Conservation (phyloP, 2,113 vertebrate genomes). For the Alouatta palliata region DNA sequence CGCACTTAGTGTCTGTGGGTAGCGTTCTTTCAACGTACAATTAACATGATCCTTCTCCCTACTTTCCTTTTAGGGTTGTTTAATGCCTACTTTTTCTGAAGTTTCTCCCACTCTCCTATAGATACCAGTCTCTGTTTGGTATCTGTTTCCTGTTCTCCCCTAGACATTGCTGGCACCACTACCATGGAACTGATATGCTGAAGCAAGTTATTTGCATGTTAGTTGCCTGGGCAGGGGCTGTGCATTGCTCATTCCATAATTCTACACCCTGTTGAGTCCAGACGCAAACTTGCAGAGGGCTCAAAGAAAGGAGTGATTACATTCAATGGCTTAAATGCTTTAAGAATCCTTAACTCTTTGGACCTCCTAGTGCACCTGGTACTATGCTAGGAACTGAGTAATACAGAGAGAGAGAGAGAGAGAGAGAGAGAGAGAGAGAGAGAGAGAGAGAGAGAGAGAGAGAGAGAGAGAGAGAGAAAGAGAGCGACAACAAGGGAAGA, state of each 20-base stretch:
- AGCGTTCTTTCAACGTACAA: not conserved
- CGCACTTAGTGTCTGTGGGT: not conserved
- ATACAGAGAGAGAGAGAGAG: not conserved
- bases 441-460: not conserved
- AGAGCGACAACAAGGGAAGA: not conserved
- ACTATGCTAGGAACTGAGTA: not conserved
- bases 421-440: not conserved
- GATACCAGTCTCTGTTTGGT: not conserved
- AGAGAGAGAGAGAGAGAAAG: not conserved
- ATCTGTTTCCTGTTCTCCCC: not conserved
- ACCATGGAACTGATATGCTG: rapidly evolving
- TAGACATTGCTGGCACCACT: not conserved
- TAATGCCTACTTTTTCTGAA: not conserved
- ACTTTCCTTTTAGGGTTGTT: no score
- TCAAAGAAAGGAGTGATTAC: not conserved
- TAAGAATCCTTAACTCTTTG: not conserved
- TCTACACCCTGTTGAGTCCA: not conserved
- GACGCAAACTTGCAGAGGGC: not conserved
- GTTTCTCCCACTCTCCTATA: not conserved
- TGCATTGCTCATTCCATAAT: not conserved
- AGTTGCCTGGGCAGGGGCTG: not conserved
- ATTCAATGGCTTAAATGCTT: not conserved
- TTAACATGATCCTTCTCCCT: not conserved
- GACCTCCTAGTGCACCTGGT: not conserved
- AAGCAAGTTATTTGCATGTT: no score